These are phyloP conservation scores for Alloscopus bannaensis DNA, from an alignment of 2,888 invertebrate genomes.

Conservation along the genomic window DNA sequence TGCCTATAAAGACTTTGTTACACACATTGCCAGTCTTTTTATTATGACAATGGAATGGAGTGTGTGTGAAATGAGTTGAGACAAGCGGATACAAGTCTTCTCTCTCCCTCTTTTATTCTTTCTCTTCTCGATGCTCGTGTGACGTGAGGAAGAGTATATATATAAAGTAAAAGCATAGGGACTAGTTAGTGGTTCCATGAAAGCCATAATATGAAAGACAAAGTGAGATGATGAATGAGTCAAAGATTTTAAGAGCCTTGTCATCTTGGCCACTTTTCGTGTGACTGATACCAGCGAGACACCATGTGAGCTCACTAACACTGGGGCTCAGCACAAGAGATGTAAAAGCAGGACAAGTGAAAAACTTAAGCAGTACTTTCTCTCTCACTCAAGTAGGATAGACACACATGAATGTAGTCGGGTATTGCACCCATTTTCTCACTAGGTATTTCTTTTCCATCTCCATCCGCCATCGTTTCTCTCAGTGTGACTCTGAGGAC, in stretches of 20 bases:
- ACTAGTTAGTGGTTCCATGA: slow-evolving; percentile 46
- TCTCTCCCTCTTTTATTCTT: slow-evolving; percentile 4
- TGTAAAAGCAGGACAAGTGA: no score
- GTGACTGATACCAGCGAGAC: slow-evolving; percentile 20
- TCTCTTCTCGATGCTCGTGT: neutral
- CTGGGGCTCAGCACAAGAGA: no score
- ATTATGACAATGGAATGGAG: slow-evolving; percentile 58
- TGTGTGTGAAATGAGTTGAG: slow-evolving; percentile 62
- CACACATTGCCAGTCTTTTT: neutral
- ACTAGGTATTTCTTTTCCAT: slow-evolving; percentile 1
- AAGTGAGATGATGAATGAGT: slow-evolving; percentile 65
- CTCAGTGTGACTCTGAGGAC: slow-evolving; percentile 5
- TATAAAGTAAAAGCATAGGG: neutral
- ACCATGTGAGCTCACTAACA: slow-evolving; percentile 23
- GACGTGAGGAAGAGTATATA: neutral
- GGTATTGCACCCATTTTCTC: neutral
- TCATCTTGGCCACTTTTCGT: slow-evolving; percentile 50
- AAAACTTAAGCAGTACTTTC: neutral
- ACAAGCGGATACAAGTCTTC: slow-evolving; percentile 59
- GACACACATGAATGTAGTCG: neutral
- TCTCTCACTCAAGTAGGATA: neutral
- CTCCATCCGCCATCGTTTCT: slow-evolving; percentile 1
- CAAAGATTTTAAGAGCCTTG: slow-evolving; percentile 65
- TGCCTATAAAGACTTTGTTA: neutral
- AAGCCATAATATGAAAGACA: slow-evolving; percentile 70